Base-by-base conservation (phyloP, 64 coral and sea anemone species). In the Montipora cactus region DNA sequence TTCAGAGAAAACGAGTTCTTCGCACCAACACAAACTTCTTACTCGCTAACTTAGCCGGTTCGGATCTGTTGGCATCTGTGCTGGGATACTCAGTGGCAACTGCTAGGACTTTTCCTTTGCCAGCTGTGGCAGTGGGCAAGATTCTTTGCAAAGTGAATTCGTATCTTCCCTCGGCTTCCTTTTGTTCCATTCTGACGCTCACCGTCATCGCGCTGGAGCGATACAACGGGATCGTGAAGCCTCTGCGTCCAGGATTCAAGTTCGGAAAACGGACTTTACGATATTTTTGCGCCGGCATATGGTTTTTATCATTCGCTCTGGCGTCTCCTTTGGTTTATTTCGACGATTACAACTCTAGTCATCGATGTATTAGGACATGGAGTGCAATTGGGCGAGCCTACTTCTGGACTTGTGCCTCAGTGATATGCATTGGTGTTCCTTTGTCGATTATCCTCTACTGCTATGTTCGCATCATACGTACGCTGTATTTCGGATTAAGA, bases 391-490 rank as follows among this genome's bases (percentile, higher is more conserved):
- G 8, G 12, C 16, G 67, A 23, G 9, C 12, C 0, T 16, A 47
- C 3, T 86, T 71, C 19, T 86, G 82, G 82, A 86, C 82, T 9
- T 21, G 5, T 72, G 62, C 44, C 3, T n/a, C 57, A 18, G 13
- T 68, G 0, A 67, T 86, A 19, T 14, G 18, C 22, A 48, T 84
- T 20, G 53, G 14, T 12, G 1, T 86, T 4, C 80, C 91, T 48
- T 21, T 87, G 4, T 2, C 77, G 51, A 37, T 92, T 10, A 62
- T 92, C 8, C 8, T 21, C 5, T 92, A 62, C 68, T 92, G 81
- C 20, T 92, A 92, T 66, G 16, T 77, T 55, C 50, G 58, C 9
- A 92, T 92, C 8, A 84, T 92, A 11, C 80, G 91, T 19, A 20
- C 58, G 12, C 47, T 92, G 25, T 92, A 92, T 83, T 92, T 92